Base-by-base conservation (phyloP, 2,888 invertebrate genomes). In the Nephrocerus scutellatus region DNA sequence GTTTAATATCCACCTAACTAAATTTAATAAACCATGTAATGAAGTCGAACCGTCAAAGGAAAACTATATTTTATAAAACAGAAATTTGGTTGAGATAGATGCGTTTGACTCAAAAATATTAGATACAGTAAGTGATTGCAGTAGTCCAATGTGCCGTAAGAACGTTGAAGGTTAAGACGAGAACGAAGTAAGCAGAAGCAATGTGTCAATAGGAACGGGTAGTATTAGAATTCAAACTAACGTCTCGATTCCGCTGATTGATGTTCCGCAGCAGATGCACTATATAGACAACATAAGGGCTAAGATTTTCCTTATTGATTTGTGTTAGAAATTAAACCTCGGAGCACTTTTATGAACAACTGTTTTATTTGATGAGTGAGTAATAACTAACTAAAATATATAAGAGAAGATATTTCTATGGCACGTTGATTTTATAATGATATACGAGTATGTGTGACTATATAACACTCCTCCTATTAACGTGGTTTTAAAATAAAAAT, bases 1-100 rank as follows among this genome's bases (percentile, higher is more conserved):
- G 4, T 20, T 39, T 22, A 7, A 34, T 6, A 39, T 39, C 12
- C 20, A 39, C 12, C 22, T 36, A 20, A 24, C n/a, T 15, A 12
- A 30, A 23, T 21, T 13, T 16, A 26, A 24, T 24, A 18, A 6
- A 20, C n/a, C n/a, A 28, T 12, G 9, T 28, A 30, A 13, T 4
- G 13, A 22, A n/a, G 8, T 12, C 16, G 14, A 36, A 22, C 18
- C 13, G 10, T 14, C 13, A 9, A 9, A 9, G 6, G 12, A 15
- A 29, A n/a, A 29, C 15, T 2, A 29, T 2, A 9, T 14, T 15
- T 4, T 2, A 8, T n/a, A 4, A 15, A 29, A 29, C 18, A 13
- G 18, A 25, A 16, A 33, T 23, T 23, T 32, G 24, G 24, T 23
- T 15, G 18, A n/a, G 7, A 16, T 24, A 33, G 19, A 33, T 28